Evolutionary conservation across 2,113 vertebrate genomes (phyloP).

Genomic region (Caranx melampygus): DNA sequence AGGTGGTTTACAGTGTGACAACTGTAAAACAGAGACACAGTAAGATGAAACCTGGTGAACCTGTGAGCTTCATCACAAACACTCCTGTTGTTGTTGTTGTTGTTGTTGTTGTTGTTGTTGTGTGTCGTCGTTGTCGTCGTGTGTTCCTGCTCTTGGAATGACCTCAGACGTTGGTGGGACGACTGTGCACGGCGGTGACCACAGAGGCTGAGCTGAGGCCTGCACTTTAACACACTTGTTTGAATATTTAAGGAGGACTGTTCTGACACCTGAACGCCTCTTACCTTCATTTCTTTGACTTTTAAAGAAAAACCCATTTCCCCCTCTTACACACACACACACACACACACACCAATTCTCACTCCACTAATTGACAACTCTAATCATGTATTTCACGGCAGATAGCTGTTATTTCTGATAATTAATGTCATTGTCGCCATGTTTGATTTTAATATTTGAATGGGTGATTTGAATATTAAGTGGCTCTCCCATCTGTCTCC

Average conservation of each 20-base stretch:
- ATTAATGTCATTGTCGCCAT: slow-evolving; percentile 69
- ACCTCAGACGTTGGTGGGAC: too few relatives aligned
- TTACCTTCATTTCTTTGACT: slow-evolving; percentile 7
- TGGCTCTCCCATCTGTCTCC: slow-evolving; percentile 35
- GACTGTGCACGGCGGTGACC: too few relatives aligned
- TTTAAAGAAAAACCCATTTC: slow-evolving; percentile 35
- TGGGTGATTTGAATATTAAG: slow-evolving; percentile 68
- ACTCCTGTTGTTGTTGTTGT: too few relatives aligned
- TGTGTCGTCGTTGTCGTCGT: too few relatives aligned
- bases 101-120: too few relatives aligned
- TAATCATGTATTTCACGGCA: slow-evolving; percentile 58
- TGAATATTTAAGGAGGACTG: slow-evolving; percentile 13
- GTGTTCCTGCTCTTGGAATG: too few relatives aligned
- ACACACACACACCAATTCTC: slow-evolving; percentile 19
- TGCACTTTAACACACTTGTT: background rate
- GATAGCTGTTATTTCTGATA: slow-evolving; percentile 63
- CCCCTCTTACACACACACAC: background rate
- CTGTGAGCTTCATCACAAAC: too few relatives aligned
- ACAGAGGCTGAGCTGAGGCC: background rate
- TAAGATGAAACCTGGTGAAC: too few relatives aligned
- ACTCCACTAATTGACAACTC: slow-evolving; percentile 43
- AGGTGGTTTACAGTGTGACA: too few relatives aligned
- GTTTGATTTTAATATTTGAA: slow-evolving; percentile 74
- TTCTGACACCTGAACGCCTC: slow-evolving; percentile 25
- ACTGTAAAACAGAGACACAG: too few relatives aligned